Evolutionary conservation across 2,113 vertebrate species (phyloP).

Genomic region (Hippocampus abdominalis): DNA sequence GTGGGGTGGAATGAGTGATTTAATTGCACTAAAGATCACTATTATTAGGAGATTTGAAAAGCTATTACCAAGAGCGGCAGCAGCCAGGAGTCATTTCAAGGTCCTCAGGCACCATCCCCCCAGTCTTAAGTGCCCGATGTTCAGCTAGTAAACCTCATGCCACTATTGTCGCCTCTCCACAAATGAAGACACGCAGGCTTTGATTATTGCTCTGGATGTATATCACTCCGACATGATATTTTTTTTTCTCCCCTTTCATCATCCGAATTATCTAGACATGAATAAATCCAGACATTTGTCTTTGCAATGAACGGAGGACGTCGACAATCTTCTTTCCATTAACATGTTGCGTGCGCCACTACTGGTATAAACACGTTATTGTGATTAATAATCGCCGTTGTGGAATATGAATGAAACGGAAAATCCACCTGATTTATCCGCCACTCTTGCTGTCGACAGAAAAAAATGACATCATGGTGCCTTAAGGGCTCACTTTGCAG

Average conservation of each 20-base stretch:
- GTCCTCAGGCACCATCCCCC: conserved; percentile 13
- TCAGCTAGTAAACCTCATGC: conserved; percentile 55
- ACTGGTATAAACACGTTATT: no score
- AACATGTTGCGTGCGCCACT: no score
- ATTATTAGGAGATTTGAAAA: conserved; percentile 72
- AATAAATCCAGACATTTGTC: neutral
- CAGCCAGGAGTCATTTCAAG: conserved; percentile 60
- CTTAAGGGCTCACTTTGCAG: no score
- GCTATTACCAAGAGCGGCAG: conserved; percentile 64
- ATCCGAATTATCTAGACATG: neutral
- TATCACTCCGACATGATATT: conserved; percentile 30
- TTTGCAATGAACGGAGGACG: neutral
- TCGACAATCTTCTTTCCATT: no score
- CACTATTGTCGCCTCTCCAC: conserved; percentile 62
- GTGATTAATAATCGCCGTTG: no score
- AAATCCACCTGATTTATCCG: no score
- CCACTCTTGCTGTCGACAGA: no score
- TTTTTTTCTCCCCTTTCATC: neutral
- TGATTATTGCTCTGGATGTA: conserved; percentile 26
- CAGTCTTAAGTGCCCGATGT: conserved; percentile 63
- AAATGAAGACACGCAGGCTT: conserved; percentile 71
- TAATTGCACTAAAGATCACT: conserved; percentile 75
- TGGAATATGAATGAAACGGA: no score
- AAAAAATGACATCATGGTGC: no score
- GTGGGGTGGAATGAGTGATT: conserved; percentile 53